These are phyloP conservation scores for Athalia circularis DNA, from an alignment of 2,888 invertebrate species.

Conservation along the genomic window DNA sequence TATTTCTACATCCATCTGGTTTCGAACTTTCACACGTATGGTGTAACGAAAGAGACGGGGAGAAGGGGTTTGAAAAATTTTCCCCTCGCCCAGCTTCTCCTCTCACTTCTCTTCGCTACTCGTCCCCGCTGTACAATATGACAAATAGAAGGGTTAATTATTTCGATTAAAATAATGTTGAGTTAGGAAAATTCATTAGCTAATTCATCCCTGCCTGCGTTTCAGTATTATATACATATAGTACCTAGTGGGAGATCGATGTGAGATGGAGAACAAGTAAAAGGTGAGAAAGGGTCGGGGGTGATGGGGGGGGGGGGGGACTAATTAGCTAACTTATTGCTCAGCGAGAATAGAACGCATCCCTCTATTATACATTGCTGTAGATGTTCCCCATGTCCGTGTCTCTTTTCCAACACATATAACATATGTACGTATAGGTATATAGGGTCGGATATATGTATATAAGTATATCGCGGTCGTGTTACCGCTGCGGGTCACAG, in stretches of 20 bases:
- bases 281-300: not conserved
- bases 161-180: not conserved
- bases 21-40: no score
- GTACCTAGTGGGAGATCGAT: no score
- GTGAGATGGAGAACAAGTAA: no score
- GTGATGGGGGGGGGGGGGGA: not conserved
- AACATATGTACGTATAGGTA: not conserved
- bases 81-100: not conserved
- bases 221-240: no score
- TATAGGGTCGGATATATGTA: no score
- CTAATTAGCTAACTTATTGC: slow-evolving; percentile 1
- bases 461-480: no score
- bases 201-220: not conserved
- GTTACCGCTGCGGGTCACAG: no score
- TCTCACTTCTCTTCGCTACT: not conserved
- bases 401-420: not conserved
- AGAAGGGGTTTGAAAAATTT: not conserved
- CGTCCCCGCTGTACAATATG: not conserved
- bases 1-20: no score
- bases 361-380: no score
- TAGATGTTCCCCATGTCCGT: no score
- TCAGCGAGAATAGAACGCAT: not conserved
- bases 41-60: no score
- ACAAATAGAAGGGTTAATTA: not conserved
- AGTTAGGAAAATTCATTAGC: not conserved